Evolutionary conservation across 35 echinoderm and acorn worm species (phyloP), one percentile per base, ranked within the genome.

Genomic region (Eucidaris tribuloides): DNA sequence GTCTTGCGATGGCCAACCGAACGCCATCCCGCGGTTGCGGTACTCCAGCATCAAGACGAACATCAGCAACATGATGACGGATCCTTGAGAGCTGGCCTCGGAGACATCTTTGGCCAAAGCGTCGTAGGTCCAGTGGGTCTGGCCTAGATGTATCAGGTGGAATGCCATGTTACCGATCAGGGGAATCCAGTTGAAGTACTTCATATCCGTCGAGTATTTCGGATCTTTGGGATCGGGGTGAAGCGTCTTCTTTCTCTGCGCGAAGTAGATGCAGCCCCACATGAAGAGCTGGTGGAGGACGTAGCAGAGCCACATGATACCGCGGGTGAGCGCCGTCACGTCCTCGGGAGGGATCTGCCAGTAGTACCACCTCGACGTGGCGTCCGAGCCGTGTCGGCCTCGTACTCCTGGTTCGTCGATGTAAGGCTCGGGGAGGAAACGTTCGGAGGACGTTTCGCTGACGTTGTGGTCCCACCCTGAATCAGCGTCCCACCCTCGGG

Each of bases 21-120:
- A 96, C n/a, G 89, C 90, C 24, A 96, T 76, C 15, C 93, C 93
- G 7, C 93, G 84, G 44, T 96, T 89, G 20, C 89, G 42, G 35
- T 96, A 96, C 39, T 96, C 93, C 59, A 96, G 78, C 22, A 96
- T 60, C 33, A 96, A 58, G 20, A 96, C 93, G 30, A 96, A 85
- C 2, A 91, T 74, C 0, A 96, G 61, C n/a, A 96, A 48, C 93
- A 96, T 96, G 43, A 91, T 96, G 19, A 96, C 93, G n/a, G 93
- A 91, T 7, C 93, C 85, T 45, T 96, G 93, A 2, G 93, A 96
- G 74, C 93, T 96, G 7, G 93, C 83, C 45, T 87, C 93, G 1
- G 88, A 87, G 18, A 96, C 93, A 32, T 96, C 88, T 56, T 96
- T 88, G 0, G 93, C 93, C 18, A 81, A 54, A 0, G 93, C 93